Base-by-base conservation (phyloP, 2,113 vertebrate species). In the Alouatta palliata region DNA sequence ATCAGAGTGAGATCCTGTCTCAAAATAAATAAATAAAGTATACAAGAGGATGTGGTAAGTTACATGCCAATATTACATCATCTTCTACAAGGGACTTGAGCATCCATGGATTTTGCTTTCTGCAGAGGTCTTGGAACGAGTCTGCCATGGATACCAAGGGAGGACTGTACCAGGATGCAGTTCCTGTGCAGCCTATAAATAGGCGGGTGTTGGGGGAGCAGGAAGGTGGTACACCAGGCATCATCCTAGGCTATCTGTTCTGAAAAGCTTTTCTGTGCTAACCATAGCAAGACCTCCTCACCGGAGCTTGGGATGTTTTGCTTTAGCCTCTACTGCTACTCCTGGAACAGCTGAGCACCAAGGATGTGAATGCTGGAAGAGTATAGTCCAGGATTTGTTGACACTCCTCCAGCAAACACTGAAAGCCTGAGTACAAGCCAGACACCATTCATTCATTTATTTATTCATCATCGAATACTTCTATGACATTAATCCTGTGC, bases 151-250 rank as follows among this genome's bases (percentile, higher is more conserved):
- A 40, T 25, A 73, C 37, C 21, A 12, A 73, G 70, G 70, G 37
- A 73, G 1, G 61, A 73, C 37, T 73, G 37, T 17, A 20, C 11
- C 58, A 68, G 73, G 17, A 21, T 4, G 8, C 16, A 16, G 47
- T 19, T n/a, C 21, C 80, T 17, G 49, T 13, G 49, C 16, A n/a
- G 43, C 68, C 43, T 21, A 9, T 68, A 35, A 66, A 45, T 17
- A 43, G 8, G 30, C 8, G 3, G n/a, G n/a, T 25, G 10, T 2
- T 14, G 35, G 23, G 7, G 35, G 10, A 23, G n/a, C 4, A 3
- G 73, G 73, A 16, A 76, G 40, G 23, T 43, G 40, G 45, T 27
- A 23, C 43, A 45, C 25, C 14, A 14, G 4, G 2, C 8, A 5
- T 30, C 32, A 4, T 9, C 19, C 61, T 20, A 11, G 3, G 30